Evolutionary conservation across 2,888 invertebrate genomes (phyloP), one percentile per base, ranked within the genome.

Genomic region (Heliconius hortense): DNA sequence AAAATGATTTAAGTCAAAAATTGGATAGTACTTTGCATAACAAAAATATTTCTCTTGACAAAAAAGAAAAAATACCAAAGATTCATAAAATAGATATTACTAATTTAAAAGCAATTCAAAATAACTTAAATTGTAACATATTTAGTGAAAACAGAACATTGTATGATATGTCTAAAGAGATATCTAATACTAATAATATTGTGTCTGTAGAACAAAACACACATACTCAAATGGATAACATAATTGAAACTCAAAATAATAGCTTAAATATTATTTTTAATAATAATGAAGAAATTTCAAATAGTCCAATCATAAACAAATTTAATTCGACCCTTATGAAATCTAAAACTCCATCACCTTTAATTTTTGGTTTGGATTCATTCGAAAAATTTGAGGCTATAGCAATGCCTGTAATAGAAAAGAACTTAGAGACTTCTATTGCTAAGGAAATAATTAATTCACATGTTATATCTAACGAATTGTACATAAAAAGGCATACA

Each of bases 371-470:
- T 59, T 79, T 93, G 31, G 87, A 90, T 56, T 78, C 80, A 18
- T 94, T 93, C 86, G 93, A 93, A 79, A 85, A 84, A 53, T 93
- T 93, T 81, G 93, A 92, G 83, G 84, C 82, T 63, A 76, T 89
- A 39, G 90, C 88, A 1, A 73, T 84, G 71, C 87, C 90, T 21
- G 67, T 91, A 0, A 73, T 93, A 74, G 82, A 86, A 80, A 82
- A 85, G 60, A 79, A 82, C 77, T 26, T 73, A 48, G 84, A 90
- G 78, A 73, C 87, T 5, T 79, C 86, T 70, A 81, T 79, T 48
- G 86, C 84, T 13, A 92, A 87, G 81, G 80, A 82, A 78, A 75
- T 90, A 7, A 88, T 92, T 1, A 87, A 92, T 82, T 90, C 90
- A 5, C 90, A 92, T 82, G 87, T 90, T 77, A 73, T 88, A 26